A percentile compares a stretch with the other conserved stretches of the same genome.
phyloP scores from a whole-genome alignment of 2,888 invertebrate species.

The Melipona bicolor region DNA sequence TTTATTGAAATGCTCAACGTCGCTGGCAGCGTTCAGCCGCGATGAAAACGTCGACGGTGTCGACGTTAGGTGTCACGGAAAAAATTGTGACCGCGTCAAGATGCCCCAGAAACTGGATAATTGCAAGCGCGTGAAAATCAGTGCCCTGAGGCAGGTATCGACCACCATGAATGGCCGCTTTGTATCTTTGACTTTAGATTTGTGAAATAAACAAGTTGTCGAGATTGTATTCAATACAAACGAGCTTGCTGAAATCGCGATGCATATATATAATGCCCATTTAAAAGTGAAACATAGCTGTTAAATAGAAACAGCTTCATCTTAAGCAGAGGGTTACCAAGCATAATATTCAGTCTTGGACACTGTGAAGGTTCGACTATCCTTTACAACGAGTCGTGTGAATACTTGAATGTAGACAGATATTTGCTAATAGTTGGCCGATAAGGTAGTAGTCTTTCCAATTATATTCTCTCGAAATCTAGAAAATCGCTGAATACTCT shows the following conservation, averaged over 20 bases:
- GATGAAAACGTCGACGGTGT: slow-evolving; percentile 17
- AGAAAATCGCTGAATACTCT: no score
- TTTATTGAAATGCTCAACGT: slow-evolving; percentile 50
- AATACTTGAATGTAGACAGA: not conserved
- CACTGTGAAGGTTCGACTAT: not conserved
- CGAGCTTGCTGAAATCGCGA: not conserved
- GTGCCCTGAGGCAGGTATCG: slow-evolving; percentile 6
- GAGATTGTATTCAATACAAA: not conserved
- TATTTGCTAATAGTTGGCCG: not conserved
- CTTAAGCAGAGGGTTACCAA: not conserved
- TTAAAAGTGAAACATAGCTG: no score
- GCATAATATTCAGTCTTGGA: not conserved
- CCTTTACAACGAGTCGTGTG: not conserved
- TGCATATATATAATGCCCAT: not conserved
- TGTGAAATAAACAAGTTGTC: no score
- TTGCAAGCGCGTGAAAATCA: slow-evolving; percentile 14
- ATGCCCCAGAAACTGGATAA: slow-evolving; percentile 1
- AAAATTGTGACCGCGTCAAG: slow-evolving; percentile 27
- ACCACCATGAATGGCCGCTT: not conserved
- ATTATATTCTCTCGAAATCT: not conserved
- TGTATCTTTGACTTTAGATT: not conserved
- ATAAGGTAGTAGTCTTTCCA: no score
- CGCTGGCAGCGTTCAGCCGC: slow-evolving; percentile 16
- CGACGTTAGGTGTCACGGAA: slow-evolving; percentile 33
- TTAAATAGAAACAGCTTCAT: not conserved